These are phyloP conservation scores for Gobius niger DNA, from an alignment of 2,113 vertebrate genomes.

Conservation along the genomic window DNA sequence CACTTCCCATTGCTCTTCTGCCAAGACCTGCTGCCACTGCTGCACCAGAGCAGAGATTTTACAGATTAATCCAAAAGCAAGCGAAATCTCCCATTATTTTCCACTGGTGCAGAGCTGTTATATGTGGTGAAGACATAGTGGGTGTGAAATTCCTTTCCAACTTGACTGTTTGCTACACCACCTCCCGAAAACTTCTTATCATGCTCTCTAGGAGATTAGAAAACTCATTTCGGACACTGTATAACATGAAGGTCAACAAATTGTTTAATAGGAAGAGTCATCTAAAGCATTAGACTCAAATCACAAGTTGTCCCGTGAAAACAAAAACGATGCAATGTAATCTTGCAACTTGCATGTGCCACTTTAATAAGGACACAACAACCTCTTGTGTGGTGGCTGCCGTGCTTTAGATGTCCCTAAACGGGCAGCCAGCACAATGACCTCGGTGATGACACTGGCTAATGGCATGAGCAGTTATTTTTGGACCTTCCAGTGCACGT, in stretches of 20 bases:
- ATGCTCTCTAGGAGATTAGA: constrained; percentile 13
- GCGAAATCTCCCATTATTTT: constrained; percentile 47
- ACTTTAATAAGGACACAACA: constrained; percentile 54
- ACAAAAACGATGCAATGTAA: constrained; percentile 27
- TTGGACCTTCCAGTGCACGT: constrained; percentile 46
- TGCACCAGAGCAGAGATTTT: constrained; percentile 52
- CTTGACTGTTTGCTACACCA: constrained; percentile 40
- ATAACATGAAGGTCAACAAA: constrained; percentile 55
- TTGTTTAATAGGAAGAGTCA: constrained; percentile 50
- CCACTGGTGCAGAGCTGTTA: constrained; percentile 56
- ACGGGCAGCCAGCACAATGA: constrained; percentile 61
- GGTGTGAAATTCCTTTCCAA: constrained; percentile 39
- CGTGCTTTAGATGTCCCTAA: constrained; percentile 65
- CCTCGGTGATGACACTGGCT: constrained; percentile 68
- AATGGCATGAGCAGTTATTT: constrained; percentile 73
- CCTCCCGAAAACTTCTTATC: neutral
- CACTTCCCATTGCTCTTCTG: constrained; percentile 68
- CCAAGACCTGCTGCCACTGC: constrained; percentile 65
- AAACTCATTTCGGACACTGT: constrained; percentile 34
- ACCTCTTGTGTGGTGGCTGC: constrained; percentile 43
- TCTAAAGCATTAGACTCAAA: constrained; percentile 61
- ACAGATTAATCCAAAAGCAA: neutral
- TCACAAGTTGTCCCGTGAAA: constrained; percentile 56
- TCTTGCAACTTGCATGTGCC: constrained; percentile 44
- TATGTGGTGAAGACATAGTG: constrained; percentile 32